A percentile compares a stretch with the other conserved stretches of the same genome.
Conservation (phyloP, 2,888 invertebrate species). For the Cylloceria caligata region DNA sequence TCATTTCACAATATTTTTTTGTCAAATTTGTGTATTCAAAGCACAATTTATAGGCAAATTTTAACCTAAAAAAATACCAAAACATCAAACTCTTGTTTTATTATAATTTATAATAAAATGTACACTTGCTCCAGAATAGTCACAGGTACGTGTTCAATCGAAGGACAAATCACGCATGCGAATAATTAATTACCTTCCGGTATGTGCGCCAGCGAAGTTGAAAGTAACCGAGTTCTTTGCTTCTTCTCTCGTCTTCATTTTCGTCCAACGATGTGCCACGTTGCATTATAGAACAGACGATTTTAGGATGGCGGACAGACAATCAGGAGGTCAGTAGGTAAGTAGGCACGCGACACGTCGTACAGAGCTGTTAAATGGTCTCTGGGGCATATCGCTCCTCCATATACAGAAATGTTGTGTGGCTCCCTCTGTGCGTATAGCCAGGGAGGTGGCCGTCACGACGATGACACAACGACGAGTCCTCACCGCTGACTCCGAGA, state of each 20-base stretch:
- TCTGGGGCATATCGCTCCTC: conserved; percentile 17
- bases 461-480: conserved; percentile 64
- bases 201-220: conserved; percentile 59
- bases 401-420: conserved; percentile 17
- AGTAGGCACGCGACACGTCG: conserved; percentile 57
- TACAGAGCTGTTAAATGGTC: conserved; percentile 22
- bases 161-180: neutral
- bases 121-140: too few relatives aligned
- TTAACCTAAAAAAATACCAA: too few relatives aligned
- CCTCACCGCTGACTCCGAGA: conserved; percentile 35
- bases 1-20: too few relatives aligned
- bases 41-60: too few relatives aligned
- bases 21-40: too few relatives aligned
- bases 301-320: conserved; percentile 43
- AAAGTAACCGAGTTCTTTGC: conserved; percentile 58
- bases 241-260: neutral
- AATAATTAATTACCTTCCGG: conserved; percentile 48
- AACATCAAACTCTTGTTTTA: too few relatives aligned
- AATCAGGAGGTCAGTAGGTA: conserved; percentile 68
- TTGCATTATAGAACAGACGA: conserved; percentile 4
- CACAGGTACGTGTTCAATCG: too few relatives aligned
- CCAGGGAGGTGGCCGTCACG: conserved; percentile 7
- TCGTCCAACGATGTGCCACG: neutral
- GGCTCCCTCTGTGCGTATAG: neutral
- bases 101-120: too few relatives aligned